Percentiles rank a stretch among this genome's conserved stretches.
Evolutionary conservation across 2,888 invertebrate genomes (phyloP).

Genomic region (Aplocera efformata): DNA sequence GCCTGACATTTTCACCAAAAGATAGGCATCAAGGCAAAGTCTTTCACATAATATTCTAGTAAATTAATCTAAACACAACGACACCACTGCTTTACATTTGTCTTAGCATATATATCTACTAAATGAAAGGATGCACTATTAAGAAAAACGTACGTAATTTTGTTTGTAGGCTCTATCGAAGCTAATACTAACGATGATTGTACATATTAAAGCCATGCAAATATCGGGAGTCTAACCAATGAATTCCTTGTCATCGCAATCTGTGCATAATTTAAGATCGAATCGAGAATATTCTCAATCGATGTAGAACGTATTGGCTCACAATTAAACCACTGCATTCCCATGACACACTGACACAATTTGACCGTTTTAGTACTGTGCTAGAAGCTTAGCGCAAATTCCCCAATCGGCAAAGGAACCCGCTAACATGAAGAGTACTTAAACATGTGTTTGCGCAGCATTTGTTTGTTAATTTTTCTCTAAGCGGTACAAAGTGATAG

Average conservation of each 20-base stretch:
- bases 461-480: slow-evolving; percentile 67
- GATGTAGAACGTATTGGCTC: slow-evolving; percentile 6
- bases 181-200: too few relatives aligned
- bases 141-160: too few relatives aligned
- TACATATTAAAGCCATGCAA: too few relatives aligned
- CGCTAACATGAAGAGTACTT: slow-evolving; percentile 50
- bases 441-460: slow-evolving; percentile 52
- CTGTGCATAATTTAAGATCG: slow-evolving; percentile 17
- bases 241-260: slow-evolving; percentile 23
- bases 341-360: slow-evolving; percentile 52
- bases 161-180: too few relatives aligned
- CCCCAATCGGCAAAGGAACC: slow-evolving; percentile 48
- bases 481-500: slow-evolving; percentile 72
- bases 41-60: too few relatives aligned
- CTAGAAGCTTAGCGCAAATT: slow-evolving; percentile 38
- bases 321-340: slow-evolving; percentile 31
- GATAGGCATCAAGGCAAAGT: too few relatives aligned
- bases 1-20: too few relatives aligned
- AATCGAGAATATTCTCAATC: slow-evolving; percentile 14
- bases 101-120: too few relatives aligned
- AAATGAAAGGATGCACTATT: too few relatives aligned
- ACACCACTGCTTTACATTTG: too few relatives aligned
- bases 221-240: too few relatives aligned
- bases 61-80: too few relatives aligned
- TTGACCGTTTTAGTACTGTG: slow-evolving; percentile 28